These are phyloP conservation scores for Hippasteria phrygiana DNA, from an alignment of 53 echinoderm and acorn worm species.

Conservation along the genomic window DNA sequence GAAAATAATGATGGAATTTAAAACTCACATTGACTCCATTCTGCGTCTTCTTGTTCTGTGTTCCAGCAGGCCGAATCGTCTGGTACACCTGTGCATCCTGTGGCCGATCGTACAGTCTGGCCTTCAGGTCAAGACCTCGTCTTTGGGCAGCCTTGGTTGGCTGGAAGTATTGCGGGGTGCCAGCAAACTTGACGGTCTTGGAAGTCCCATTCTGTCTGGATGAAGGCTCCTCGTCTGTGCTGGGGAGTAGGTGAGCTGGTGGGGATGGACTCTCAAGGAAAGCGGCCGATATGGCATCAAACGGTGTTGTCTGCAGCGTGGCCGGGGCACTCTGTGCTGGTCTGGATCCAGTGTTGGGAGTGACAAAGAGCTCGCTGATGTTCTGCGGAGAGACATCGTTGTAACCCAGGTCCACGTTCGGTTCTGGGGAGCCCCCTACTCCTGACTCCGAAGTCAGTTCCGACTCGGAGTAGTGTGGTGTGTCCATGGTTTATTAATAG, in stretches of 20 bases:
- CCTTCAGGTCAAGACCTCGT: conserved; percentile 87
- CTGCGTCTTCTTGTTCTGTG: conserved; percentile 28
- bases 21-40: conserved; percentile 54
- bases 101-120: conserved; percentile 94
- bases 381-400: conserved; percentile 31
- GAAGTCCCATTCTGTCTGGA: background rate
- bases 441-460: conserved; percentile 50
- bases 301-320: conserved; percentile 60
- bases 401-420: conserved; percentile 48
- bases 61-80: conserved; percentile 61
- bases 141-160: conserved; percentile 80
- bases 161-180: conserved; percentile 77
- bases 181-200: conserved; percentile 81
- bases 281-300: conserved; percentile 29
- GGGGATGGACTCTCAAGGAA: conserved; percentile 47
- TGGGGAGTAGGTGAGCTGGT: background rate
- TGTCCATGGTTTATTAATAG: conserved; percentile 17
- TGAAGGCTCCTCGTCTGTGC: background rate
- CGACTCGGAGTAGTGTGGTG: conserved; percentile 46
- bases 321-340: conserved; percentile 86
- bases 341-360: conserved; percentile 50
- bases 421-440: conserved; percentile 36
- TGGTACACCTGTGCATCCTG: conserved; percentile 95
- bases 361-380: conserved; percentile 59
- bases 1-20: background rate